Conservation (phyloP, 2,113 vertebrate species). For the Tautogolabrus adspersus region DNA sequence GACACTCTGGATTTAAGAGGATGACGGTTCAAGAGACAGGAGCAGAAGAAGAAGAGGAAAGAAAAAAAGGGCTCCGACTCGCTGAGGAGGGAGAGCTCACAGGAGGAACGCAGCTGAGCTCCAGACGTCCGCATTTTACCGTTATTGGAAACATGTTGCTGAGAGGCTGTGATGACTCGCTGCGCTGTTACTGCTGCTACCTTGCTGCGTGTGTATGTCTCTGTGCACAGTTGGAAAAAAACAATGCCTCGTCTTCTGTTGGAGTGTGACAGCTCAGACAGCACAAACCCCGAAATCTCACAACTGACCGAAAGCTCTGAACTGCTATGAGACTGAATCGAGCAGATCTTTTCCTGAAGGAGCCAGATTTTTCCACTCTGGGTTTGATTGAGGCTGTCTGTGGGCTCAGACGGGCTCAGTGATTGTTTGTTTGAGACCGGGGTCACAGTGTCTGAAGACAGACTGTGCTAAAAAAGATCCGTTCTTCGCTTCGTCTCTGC, state of each 20-base stretch:
- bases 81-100: constrained; percentile 27
- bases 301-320: neutral
- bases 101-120: constrained; percentile 39
- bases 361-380: constrained; percentile 5
- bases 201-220: neutral
- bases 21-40: constrained; percentile 46
- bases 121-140: constrained; percentile 37
- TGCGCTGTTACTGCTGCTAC: constrained; percentile 8
- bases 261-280: constrained; percentile 45
- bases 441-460: constrained; percentile 32
- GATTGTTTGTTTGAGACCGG: constrained; percentile 42
- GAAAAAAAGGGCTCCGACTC: constrained; percentile 12
- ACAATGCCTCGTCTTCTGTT: constrained; percentile 38
- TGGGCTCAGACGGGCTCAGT: constrained; percentile 14
- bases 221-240: constrained; percentile 7
- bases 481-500: constrained; percentile 30
- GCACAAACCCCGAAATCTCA: constrained; percentile 26
- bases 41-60: constrained; percentile 43
- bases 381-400: constrained; percentile 47
- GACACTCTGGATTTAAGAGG: constrained; percentile 57
- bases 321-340: constrained; percentile 51
- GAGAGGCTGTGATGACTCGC: constrained; percentile 57
- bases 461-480: constrained; percentile 32
- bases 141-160: constrained; percentile 71
- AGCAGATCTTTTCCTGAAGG: neutral